Evolutionary conservation across 2,888 invertebrate species (phyloP).

Genomic region (Metellina segmentata): DNA sequence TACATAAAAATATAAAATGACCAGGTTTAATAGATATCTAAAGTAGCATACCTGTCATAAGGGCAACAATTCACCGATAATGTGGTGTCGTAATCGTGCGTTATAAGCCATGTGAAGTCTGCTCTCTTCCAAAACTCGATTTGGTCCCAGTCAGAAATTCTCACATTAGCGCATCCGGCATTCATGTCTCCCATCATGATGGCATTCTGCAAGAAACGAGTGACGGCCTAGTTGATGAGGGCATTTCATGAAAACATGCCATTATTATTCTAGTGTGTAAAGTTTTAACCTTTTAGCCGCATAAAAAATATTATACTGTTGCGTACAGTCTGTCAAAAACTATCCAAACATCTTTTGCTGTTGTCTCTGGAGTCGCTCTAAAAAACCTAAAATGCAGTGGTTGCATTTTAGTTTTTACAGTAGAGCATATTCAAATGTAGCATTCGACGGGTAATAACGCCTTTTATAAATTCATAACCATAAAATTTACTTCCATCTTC

Average conservation of each 20-base stretch:
- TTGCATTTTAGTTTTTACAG: no score
- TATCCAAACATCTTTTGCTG: neutral
- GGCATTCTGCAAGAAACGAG: slow-evolving; percentile 56
- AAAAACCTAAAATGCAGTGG: no score
- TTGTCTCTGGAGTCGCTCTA: no score
- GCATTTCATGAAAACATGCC: neutral
- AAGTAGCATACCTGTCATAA: slow-evolving; percentile 74
- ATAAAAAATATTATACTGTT: neutral
- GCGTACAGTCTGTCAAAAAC: neutral
- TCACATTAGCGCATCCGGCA: slow-evolving; percentile 75
- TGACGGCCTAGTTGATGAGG: neutral
- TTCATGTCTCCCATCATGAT: slow-evolving; percentile 77
- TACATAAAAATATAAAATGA: no score
- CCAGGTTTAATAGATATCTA: neutral
- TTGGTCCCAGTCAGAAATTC: slow-evolving; percentile 74
- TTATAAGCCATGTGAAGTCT: slow-evolving; percentile 76
- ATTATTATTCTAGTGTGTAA: neutral
- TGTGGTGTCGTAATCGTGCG: slow-evolving; percentile 75
- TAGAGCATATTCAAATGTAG: no score
- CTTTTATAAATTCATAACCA: no score
- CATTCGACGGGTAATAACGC: no score
- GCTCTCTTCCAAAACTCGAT: slow-evolving; percentile 70
- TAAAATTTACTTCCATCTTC: no score
- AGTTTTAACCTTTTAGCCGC: neutral
- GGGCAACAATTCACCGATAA: slow-evolving; percentile 61